Percentiles rank a stretch among this genome's conserved stretches.
These are phyloP conservation scores for Petrolisthes cinctipes DNA, from an alignment of 2,888 invertebrate genomes.

Conservation along the genomic window DNA sequence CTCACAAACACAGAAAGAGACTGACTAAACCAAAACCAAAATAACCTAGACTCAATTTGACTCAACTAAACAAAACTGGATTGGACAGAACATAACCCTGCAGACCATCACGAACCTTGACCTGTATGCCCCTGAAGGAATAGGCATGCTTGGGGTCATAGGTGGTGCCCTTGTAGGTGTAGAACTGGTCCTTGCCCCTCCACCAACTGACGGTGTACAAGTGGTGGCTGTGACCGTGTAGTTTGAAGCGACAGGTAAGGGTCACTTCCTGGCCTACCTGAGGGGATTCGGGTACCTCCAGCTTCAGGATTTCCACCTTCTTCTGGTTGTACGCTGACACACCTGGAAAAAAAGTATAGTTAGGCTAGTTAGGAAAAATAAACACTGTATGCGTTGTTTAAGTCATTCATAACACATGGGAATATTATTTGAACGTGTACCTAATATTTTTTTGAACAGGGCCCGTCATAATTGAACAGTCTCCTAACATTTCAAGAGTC, in stretches of 20 bases:
- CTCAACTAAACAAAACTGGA: background rate
- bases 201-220: conserved; percentile 65
- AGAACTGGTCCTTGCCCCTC: conserved; percentile 63
- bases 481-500: too few species aligned
- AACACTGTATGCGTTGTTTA: background rate
- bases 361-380: background rate
- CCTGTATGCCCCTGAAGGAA: conserved; percentile 52
- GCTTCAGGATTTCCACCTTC: conserved; percentile 52
- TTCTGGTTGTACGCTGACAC: conserved; percentile 32
- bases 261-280: conserved; percentile 55
- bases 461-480: too few species aligned
- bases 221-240: conserved; percentile 43
- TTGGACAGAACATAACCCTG: background rate
- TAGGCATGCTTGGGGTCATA: conserved; percentile 55
- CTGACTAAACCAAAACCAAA: too few species aligned
- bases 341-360: background rate
- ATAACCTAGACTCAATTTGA: too few species aligned
- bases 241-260: conserved; percentile 50
- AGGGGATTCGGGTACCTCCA: conserved; percentile 52
- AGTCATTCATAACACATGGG: background rate
- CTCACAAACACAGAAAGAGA: too few species aligned
- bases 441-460: too few species aligned
- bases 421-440: background rate
- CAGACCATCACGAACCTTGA: conserved; percentile 28
- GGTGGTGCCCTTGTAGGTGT: conserved; percentile 58